A percentile compares a stretch with the other conserved stretches of the same genome.
Evolutionary conservation across 2,113 vertebrate genomes (phyloP).

Genomic region (Corvus cornix): DNA sequence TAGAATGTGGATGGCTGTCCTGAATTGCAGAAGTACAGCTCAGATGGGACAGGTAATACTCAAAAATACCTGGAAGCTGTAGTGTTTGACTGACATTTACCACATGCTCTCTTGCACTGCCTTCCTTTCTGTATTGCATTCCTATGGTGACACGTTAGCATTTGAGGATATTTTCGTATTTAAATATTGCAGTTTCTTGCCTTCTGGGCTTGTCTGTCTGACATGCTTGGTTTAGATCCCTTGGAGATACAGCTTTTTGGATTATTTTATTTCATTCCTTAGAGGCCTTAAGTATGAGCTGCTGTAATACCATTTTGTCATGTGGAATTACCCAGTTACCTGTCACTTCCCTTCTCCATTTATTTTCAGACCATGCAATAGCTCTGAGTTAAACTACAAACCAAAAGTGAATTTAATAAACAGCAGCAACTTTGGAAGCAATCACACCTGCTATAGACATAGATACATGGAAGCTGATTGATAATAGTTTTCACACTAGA

Average conservation of each 20-base stretch:
- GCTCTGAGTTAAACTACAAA: not conserved
- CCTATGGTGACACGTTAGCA: not conserved
- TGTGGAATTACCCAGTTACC: not conserved
- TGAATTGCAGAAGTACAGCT: not conserved
- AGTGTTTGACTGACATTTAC: not conserved
- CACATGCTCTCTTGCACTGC: not conserved
- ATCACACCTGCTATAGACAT: not conserved
- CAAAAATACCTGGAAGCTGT: not conserved
- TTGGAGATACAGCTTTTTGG: not conserved
- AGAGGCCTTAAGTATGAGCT: not conserved
- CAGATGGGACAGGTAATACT: not conserved
- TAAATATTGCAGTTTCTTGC: not conserved
- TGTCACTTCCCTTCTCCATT: not conserved
- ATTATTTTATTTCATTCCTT: not conserved
- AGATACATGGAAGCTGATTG: not conserved
- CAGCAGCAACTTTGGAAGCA: not conserved
- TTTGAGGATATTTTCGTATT: not conserved
- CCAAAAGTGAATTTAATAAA: not conserved
- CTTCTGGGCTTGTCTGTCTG: not conserved
- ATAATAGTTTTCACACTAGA: conserved; percentile 56
- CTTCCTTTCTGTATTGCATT: not conserved
- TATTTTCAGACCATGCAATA: not conserved
- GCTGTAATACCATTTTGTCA: not conserved
- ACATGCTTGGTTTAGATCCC: not conserved
- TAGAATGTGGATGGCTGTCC: not conserved